phyloP scores from a whole-genome alignment of 2,888 invertebrate species.

The Rotaria magnacalcarata region DNA sequence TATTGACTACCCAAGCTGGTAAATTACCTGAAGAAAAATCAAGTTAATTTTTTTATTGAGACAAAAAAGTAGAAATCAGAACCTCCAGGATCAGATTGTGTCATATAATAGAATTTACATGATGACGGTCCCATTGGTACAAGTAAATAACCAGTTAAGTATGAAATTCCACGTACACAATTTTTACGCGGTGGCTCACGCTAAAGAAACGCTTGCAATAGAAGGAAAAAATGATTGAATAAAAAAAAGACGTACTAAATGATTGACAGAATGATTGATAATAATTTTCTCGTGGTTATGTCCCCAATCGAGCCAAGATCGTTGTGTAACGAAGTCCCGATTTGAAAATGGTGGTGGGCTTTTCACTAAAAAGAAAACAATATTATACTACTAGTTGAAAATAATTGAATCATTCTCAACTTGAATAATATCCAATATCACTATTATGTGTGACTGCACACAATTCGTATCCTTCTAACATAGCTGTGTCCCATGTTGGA shows the following conservation, averaged over 20 bases:
- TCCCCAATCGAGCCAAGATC: constrained; percentile 75
- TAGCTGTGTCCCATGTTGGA: constrained; percentile 82
- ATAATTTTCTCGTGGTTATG: constrained; percentile 78
- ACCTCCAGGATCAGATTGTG: constrained; percentile 82
- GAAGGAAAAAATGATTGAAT: not conserved
- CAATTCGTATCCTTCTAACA: constrained; percentile 78
- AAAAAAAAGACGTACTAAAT: constrained; percentile 63
- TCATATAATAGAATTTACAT: constrained; percentile 78
- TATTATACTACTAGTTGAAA: not conserved
- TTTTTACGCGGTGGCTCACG: constrained; percentile 74
- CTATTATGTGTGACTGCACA: constrained; percentile 85
- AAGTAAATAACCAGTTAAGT: constrained; percentile 67
- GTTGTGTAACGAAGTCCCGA: constrained; percentile 82
- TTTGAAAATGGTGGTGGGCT: constrained; percentile 81
- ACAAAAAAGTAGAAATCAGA: constrained; percentile 54
- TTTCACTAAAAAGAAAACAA: constrained; percentile 61
- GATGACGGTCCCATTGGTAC: constrained; percentile 62
- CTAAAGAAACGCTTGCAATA: constrained; percentile 51
- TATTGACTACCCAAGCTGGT: constrained; percentile 84
- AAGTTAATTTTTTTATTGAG: not conserved
- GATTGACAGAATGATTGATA: constrained; percentile 81
- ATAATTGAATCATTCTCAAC: not conserved
- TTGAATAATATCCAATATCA: constrained; percentile 85
- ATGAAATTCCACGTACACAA: constrained; percentile 68
- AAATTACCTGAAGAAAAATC: constrained; percentile 57